Evolutionary conservation across 2,888 invertebrate species (phyloP).

Genomic region (Oligia fasciuncula): DNA sequence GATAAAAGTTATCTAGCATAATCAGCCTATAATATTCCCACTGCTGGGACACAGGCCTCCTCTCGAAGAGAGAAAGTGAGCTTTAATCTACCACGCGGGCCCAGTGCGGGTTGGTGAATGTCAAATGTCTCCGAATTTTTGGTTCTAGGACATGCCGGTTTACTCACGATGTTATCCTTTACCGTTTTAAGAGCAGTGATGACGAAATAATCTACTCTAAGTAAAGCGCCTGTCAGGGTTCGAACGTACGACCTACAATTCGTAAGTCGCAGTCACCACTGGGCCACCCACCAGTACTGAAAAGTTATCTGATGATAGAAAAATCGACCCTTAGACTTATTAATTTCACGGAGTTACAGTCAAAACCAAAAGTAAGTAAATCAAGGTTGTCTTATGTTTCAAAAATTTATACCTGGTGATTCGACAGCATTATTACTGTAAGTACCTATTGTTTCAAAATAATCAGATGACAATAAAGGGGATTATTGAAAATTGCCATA

Average conservation of each 20-base stretch:
- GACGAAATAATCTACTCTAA: background rate
- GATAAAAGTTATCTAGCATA: background rate
- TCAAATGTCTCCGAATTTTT: background rate
- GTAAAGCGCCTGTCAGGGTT: background rate
- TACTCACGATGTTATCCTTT: background rate
- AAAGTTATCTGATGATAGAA: background rate
- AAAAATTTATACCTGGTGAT: background rate
- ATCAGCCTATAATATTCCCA: background rate
- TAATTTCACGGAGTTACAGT: background rate
- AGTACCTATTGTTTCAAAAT: slow-evolving; percentile 35
- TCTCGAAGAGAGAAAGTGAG: background rate
- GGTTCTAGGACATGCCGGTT: background rate
- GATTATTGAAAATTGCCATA: slow-evolving; percentile 67
- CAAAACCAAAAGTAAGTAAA: background rate
- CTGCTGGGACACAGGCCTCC: background rate
- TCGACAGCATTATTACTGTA: slow-evolving; percentile 35
- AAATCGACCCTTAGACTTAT: background rate
- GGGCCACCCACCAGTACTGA: background rate
- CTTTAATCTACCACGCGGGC: too few relatives aligned
- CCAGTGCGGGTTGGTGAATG: background rate
- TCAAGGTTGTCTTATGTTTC: background rate
- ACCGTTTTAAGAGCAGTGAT: background rate
- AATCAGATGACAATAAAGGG: slow-evolving; percentile 71
- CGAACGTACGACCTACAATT: background rate
- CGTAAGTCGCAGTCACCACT: background rate